These are phyloP conservation scores for Cettia cetti DNA, from an alignment of 2,113 vertebrate species.

Conservation along the genomic window DNA sequence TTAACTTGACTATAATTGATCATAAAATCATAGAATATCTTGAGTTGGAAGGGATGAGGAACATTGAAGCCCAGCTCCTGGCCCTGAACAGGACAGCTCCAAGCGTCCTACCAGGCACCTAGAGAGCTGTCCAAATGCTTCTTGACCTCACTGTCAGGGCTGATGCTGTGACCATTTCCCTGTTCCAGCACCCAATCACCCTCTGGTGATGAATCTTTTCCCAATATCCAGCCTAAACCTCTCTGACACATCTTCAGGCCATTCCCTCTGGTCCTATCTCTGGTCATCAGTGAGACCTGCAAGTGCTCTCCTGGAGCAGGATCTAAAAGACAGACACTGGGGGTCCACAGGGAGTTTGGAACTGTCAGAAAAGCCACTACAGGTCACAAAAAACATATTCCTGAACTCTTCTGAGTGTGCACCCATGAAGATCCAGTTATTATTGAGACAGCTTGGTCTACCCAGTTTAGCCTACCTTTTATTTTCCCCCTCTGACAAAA, in stretches of 20 bases:
- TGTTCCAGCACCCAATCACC: background rate
- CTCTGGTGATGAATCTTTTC: background rate
- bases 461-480: background rate
- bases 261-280: background rate
- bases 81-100: too few species aligned
- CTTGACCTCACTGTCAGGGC: background rate
- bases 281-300: background rate
- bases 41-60: background rate
- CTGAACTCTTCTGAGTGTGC: background rate
- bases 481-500: fast-evolving
- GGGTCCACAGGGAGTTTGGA: background rate
- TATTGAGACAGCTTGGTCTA: background rate
- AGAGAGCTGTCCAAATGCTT: background rate
- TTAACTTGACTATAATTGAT: background rate
- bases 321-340: background rate
- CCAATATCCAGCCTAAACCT: background rate
- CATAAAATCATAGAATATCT: background rate
- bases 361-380: background rate
- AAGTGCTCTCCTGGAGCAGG: fast-evolving
- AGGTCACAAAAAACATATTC: background rate
- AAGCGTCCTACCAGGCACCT: background rate
- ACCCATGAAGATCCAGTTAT: background rate
- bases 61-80: background rate
- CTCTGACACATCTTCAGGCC: background rate
- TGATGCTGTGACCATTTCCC: background rate